phyloP scores from a whole-genome alignment of 1,140 invertebrate genomes.

The Branchinecta lindahli region DNA sequence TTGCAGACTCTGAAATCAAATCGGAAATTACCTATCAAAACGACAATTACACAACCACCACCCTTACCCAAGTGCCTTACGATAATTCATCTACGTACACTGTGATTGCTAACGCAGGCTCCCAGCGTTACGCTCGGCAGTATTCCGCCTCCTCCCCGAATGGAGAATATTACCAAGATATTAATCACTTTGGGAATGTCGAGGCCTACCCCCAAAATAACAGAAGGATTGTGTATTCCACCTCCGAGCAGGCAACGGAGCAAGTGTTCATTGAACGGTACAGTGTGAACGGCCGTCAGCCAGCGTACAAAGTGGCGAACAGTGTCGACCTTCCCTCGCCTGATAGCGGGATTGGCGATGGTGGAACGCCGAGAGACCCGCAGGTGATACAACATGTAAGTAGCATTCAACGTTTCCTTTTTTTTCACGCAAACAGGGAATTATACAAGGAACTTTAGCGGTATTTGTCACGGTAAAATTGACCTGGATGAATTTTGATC shows the following conservation, averaged over 20 bases:
- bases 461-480: too few species aligned
- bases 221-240: not conserved
- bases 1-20: conserved; percentile 2
- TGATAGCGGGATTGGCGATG: conserved; percentile 77
- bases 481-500: too few species aligned
- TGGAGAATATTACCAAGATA: not conserved
- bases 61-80: not conserved
- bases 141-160: not conserved
- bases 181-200: not conserved
- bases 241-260: not conserved
- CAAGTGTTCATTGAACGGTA: not conserved
- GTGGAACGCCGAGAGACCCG: conserved; percentile 72
- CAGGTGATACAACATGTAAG: conserved; percentile 73
- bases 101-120: not conserved
- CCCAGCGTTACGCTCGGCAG: not conserved
- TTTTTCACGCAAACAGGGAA: not conserved
- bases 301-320: not conserved
- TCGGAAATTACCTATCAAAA: conserved; percentile 5
- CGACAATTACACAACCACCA: not conserved
- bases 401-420: conserved; percentile 20
- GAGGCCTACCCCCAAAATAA: not conserved
- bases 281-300: not conserved
- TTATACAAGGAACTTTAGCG: not conserved
- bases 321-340: conserved; percentile 81
- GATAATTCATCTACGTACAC: not conserved